Percentiles rank a stretch among this genome's conserved stretches.
phyloP scores from a whole-genome alignment of 2,113 vertebrate species.

The Boleophthalmus pectinirostris region DNA sequence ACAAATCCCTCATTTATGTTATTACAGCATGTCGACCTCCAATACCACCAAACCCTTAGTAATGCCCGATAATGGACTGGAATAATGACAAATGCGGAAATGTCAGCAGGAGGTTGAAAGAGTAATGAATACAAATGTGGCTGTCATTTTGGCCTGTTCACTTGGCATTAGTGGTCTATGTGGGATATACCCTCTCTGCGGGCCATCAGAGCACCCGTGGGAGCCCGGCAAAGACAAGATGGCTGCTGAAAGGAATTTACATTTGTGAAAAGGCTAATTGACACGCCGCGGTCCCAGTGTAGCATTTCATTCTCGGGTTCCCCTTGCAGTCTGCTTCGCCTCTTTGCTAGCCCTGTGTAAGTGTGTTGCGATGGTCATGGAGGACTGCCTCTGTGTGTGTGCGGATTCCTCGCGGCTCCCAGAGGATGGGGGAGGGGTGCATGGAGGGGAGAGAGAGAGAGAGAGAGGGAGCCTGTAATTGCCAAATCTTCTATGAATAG shows the following conservation, averaged over 20 bases:
- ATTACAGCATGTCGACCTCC: conserved; percentile 2
- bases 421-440: conserved; percentile 71
- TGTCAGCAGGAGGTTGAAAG: conserved; percentile 24
- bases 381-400: conserved; percentile 55
- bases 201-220: conserved; percentile 44
- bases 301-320: conserved; percentile 67
- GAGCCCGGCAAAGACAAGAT: conserved; percentile 46
- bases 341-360: conserved; percentile 21
- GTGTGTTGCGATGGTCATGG: conserved; percentile 29
- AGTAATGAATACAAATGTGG: conserved; percentile 51
- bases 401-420: conserved; percentile 69
- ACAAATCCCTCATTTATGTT: conserved; percentile 3
- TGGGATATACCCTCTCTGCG: conserved; percentile 43
- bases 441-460: conserved; percentile 29
- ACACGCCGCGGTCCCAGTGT: conserved; percentile 57
- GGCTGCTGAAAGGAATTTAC: conserved; percentile 66
- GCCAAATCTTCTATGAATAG: conserved; percentile 77
- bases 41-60: background rate
- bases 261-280: conserved; percentile 73
- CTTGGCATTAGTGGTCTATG: conserved; percentile 23
- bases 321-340: conserved; percentile 42
- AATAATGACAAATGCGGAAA: conserved; percentile 29
- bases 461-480: conserved; percentile 63
- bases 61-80: conserved; percentile 11
- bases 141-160: conserved; percentile 29